Base-by-base conservation (phyloP, 2,797 vertebrate genomes). In the Cephalopachus bancanus region DNA sequence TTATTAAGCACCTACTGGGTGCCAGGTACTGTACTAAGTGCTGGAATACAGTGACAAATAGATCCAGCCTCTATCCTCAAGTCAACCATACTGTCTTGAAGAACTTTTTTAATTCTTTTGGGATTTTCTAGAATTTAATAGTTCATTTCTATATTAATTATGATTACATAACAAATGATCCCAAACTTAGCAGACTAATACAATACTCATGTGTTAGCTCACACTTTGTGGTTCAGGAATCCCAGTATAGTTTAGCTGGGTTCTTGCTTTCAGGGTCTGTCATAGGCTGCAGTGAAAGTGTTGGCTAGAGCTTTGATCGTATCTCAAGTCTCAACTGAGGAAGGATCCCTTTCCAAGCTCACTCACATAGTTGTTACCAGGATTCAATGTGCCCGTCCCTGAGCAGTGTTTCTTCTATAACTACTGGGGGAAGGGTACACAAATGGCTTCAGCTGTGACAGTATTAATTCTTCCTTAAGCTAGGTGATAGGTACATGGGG, bases 321-420 rank as follows among this genome's bases (percentile, higher is more conserved):
- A 5, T 65, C 81, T 76, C 0, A 0, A 57, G 33, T 51, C 28
- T 44, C 26, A 7, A 60, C 0, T 1, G 37, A 28, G 72, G 26
- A n/a, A 49, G 53, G 28, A 67, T 14, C 53, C 53, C 53, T 12
- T 60, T 26, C 37, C 22, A 0, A 0, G 0, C 64, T 19, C 72
- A 55, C 11, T 67, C 62, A 5, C 0, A 0, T 2, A 37, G 53
- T 59, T 37, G 12, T 59, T 33, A 71, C 33, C 19, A 16, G 53
- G 72, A n/a, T 49, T 65, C 5, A 2, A 28, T 37, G 67, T 71
- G 20, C n/a, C 9, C 17, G 19, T 71, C 67, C 24, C 67, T 19
- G 16, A 71, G 12, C 60, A 60, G n/a, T 2, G 51, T 57, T 37
- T 75, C 26, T 76, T 11, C 51, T 4, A 7, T 1, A 1, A 20